Base-by-base conservation (phyloP, 2,888 invertebrate species). In the Drosophila percnosoma region DNA sequence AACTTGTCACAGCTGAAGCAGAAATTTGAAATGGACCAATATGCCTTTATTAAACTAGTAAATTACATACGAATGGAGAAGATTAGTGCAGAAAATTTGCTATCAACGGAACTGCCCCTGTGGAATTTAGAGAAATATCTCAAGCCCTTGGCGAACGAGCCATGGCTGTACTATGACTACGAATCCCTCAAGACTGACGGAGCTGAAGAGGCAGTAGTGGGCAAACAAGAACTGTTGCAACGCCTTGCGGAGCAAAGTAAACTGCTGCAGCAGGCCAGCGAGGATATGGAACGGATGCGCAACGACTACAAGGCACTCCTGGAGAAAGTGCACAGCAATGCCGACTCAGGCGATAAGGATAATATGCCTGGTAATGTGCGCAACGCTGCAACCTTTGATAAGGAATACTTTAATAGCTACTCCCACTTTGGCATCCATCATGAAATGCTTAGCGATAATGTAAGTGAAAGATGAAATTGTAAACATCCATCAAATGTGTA, bases 341-440 rank as follows among this genome's bases (percentile, higher is more conserved):
- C 18, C 2, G 78, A 73, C 1, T 18, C 29, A 6, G 38, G 27
- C 24, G 34, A 18, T 10, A 54, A 48, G 15, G n/a, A 51, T 6
- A 33, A 88, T 8, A 91, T 90, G 15, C 45, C 27, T 31, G 91
- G 91, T 65, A 93, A 94, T 27, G 51, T 83, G 7, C 78, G 78
- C 11, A 85, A 89, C 29, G 55, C 71, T 27, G 64, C 58, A 5
- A 54, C 53, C 10, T 48, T 74, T 83, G 98, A 98, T 91, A 96
- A 95, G 83, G 95, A 95, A 54, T 97, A 97, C 92, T 97, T 97
- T 79, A 96, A 94, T 89, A 96, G 97, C 2, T 98, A 98, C 90
- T 96, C 97, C 59, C 98, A 98, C 93, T 98, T 97, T 93, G 96
- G 96, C 29, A 98, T 98, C 89, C 99, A 99, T 93, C 96, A 97